Base-by-base conservation (phyloP, 2,113 vertebrate genomes). In the Sebastes fasciatus region DNA sequence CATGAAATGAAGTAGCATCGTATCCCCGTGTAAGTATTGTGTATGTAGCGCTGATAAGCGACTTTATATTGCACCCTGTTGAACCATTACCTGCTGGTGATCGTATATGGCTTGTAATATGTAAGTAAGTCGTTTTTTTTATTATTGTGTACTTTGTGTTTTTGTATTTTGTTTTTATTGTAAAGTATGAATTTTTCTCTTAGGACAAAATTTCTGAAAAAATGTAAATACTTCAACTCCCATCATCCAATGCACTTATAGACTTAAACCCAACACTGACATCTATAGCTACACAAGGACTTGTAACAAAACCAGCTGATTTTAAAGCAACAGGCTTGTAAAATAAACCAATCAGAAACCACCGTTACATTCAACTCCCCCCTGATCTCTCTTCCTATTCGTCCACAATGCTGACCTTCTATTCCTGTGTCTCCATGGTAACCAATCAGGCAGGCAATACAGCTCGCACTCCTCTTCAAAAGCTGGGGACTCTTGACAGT, bases 1-100 rank as follows among this genome's bases (percentile, higher is more conserved):
- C 86, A 82, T 86, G 77, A 82, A 89, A 92, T 88, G 80, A 86
- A 86, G 84, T 8, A 45, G 82, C 52, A 65, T 80, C 17, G n/a
- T 62, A 76, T 89, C 46, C 74, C 21, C 46, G 75, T 74, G 42
- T 80, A 82, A 81, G 73, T 86, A 49, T 63, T 58, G 48, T 77
- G 72, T 83, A 82, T 78, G 84, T 86, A 79, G 74, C 21, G 34
- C 57, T 77, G 74, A 86, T 83, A 83, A 86, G 69, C 52, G 40
- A 79, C 78, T 87, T 85, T 70, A 72, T 65, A 49, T 55, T 57
- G 52, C 60, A 67, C 63, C 57, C 23, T 63, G 74, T 63, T 73
- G 68, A 88, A 66, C 74, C 71, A 75, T 86, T 79, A 85, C 45
- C 51, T 26, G n/a, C 74, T 71, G 72, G 73, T 80, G 64, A 77